These are phyloP conservation scores for Myotis myotis DNA, from an alignment of 2,797 vertebrate genomes.

Conservation along the genomic window DNA sequence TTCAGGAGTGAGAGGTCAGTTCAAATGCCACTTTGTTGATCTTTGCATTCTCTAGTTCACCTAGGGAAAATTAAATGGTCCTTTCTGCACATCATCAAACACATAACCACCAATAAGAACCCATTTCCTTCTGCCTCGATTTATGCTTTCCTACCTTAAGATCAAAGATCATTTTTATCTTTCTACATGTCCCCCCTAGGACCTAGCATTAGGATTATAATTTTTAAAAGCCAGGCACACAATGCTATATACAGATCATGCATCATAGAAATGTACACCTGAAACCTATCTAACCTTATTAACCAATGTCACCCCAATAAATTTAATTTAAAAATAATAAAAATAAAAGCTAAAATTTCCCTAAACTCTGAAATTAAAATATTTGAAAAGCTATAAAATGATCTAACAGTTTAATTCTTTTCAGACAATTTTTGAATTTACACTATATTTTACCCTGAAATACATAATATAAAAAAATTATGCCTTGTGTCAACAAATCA, in stretches of 20 bases:
- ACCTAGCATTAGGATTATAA: constrained; percentile 18
- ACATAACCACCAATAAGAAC: not conserved
- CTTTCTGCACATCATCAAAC: not conserved
- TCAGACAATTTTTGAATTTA: constrained; percentile 41
- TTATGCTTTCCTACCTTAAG: not conserved
- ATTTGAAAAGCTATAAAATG: constrained; percentile 17
- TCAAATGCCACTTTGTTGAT: not conserved
- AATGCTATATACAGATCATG: not conserved
- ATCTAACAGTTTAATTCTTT: constrained; percentile 36
- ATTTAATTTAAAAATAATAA: not conserved
- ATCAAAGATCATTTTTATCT: constrained; percentile 39
- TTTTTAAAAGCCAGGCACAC: not conserved
- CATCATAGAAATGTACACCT: not conserved
- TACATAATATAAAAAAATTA: constrained; percentile 14
- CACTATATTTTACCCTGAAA: constrained; percentile 21
- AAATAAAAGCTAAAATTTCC: not conserved
- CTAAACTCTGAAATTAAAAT: constrained; percentile 16
- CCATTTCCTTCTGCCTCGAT: not conserved
- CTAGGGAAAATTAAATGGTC: not conserved
- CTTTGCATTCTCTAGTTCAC: not conserved
- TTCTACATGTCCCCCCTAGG: not conserved
- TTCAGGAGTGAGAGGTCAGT: not conserved
- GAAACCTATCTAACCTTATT: not conserved
- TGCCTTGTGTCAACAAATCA: not conserved
- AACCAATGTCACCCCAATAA: not conserved